These are phyloP conservation scores for Tadarida brasiliensis DNA, from an alignment of 2,797 vertebrate genomes.

Conservation along the genomic window DNA sequence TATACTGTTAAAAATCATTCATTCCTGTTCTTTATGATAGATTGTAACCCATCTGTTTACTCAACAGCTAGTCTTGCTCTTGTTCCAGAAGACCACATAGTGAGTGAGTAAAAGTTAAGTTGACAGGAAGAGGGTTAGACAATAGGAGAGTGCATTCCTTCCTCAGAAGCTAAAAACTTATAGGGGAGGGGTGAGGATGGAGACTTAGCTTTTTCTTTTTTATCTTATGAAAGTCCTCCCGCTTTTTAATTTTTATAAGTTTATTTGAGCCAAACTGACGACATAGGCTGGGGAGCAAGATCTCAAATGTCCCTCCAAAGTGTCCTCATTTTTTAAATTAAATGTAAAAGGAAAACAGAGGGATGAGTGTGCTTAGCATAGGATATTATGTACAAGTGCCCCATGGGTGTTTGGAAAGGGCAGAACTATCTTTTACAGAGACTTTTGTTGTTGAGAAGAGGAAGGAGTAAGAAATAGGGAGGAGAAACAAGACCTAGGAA, in stretches of 20 bases:
- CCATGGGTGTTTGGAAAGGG: not conserved
- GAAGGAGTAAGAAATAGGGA: not conserved
- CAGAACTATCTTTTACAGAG: not conserved
- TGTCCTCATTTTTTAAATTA: not conserved
- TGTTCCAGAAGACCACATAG: not conserved
- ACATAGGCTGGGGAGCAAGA: too few relatives aligned
- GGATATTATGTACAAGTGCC: not conserved
- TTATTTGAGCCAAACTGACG: too few relatives aligned
- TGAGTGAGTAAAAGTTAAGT: not conserved
- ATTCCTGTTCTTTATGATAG: not conserved
- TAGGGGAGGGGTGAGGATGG: not conserved
- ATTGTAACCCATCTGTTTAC: not conserved
- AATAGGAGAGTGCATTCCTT: not conserved
- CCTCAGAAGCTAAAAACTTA: not conserved
- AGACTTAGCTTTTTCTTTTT: not conserved
- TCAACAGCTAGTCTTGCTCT: slow-evolving; percentile 16
- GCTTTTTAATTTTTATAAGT: too few relatives aligned
- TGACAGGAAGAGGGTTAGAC: not conserved
- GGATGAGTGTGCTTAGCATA: not conserved
- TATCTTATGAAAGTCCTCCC: not conserved
- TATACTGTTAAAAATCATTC: not conserved
- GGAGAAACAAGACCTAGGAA: not conserved
- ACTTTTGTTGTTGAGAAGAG: not conserved
- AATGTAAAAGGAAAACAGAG: slow-evolving; percentile 6
- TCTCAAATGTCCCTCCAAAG: not conserved